A percentile compares a stretch with the other conserved stretches of the same genome.
Conservation (phyloP, 2,113 vertebrate genomes). For the Sebastes schlegelii region DNA sequence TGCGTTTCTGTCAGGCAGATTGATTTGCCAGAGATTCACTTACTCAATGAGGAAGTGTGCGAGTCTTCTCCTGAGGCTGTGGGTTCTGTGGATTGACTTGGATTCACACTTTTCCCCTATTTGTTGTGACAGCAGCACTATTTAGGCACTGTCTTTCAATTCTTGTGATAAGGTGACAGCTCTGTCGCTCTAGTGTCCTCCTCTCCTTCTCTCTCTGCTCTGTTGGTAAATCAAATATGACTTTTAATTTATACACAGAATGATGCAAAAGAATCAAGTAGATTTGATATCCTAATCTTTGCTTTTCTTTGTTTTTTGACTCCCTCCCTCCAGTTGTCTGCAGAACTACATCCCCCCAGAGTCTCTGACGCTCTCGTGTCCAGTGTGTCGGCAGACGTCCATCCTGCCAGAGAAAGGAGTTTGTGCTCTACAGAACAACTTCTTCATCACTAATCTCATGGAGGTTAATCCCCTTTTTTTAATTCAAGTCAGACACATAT, state of each 20-base stretch:
- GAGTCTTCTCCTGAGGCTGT: constrained; percentile 18
- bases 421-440: constrained; percentile 94
- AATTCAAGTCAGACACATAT: background rate
- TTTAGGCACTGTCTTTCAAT: constrained; percentile 34
- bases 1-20: background rate
- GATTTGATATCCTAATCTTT: background rate
- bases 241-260: background rate
- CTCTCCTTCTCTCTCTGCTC: constrained; percentile 1
- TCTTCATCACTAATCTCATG: constrained; percentile 98
- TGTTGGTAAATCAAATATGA: background rate
- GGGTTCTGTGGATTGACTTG: constrained; percentile 18
- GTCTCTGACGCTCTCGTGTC: constrained; percentile 93
- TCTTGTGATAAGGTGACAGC: constrained; percentile 17
- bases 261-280: background rate
- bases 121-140: constrained; percentile 46
- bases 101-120: constrained; percentile 27
- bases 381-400: constrained; percentile 94
- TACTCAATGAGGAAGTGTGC: background rate
- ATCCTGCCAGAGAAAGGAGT: constrained; percentile 94
- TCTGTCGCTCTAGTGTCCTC: background rate
- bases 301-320: background rate
- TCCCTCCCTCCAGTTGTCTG: constrained; percentile 85
- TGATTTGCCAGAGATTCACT: constrained; percentile 18
- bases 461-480: constrained; percentile 78
- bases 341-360: constrained; percentile 95